Conservation (phyloP, 37 sponge, comb jelly and placozoan species). For the Chondrilla cf. caribensis region DNA sequence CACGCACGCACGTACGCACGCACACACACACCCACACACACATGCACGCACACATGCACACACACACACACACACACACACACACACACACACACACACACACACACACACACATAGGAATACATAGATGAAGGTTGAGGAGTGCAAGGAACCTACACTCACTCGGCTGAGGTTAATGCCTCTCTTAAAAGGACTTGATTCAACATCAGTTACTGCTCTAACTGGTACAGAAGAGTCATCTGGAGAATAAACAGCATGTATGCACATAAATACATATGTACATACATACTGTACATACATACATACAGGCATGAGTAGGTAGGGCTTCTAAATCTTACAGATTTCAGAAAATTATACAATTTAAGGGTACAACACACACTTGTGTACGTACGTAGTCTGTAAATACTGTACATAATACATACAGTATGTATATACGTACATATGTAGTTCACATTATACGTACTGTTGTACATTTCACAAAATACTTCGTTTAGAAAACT, state of each 20-base stretch:
- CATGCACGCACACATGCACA: too few species aligned
- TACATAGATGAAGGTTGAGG: too few species aligned
- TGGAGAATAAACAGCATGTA: not conserved
- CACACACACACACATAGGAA: not conserved
- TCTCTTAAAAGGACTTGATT: conserved; percentile 45
- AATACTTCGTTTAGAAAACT: too few species aligned
- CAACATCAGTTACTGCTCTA: not conserved
- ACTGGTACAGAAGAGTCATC: conserved; percentile 1
- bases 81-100: not conserved
- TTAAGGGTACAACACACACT: not conserved
- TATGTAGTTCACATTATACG: too few species aligned
- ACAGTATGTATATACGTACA: too few species aligned
- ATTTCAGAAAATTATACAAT: not conserved
- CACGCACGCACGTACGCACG: not conserved
- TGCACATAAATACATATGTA: not conserved
- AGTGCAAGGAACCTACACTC: conserved; percentile 3
- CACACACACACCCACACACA: too few species aligned
- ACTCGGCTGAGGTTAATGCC: conserved; percentile 33
- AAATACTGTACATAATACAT: too few species aligned
- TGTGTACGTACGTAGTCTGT: too few species aligned
- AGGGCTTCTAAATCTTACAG: not conserved
- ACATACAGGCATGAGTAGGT: not conserved
- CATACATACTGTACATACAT: not conserved
- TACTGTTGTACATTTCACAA: too few species aligned
- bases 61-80: too few species aligned